Base-by-base conservation (phyloP, 2,797 vertebrate genomes). In the Bucorvus abyssinicus region DNA sequence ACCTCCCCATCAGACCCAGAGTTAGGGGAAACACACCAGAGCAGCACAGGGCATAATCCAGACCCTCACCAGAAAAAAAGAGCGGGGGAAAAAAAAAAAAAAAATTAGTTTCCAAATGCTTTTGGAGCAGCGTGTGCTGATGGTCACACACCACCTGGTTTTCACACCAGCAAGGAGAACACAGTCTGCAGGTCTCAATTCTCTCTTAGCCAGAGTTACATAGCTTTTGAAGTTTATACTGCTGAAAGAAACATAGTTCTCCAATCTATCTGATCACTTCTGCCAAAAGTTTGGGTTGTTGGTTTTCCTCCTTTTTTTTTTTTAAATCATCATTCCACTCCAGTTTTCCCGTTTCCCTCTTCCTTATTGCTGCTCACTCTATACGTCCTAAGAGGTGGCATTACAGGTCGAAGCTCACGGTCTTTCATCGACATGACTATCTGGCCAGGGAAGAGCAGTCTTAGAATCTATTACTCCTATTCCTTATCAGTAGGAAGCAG, bases 401-500 rank as follows among this genome's bases (percentile, higher is more conserved):
- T 59, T 67, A 29, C 38, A 85, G 68, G 70, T 50, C 2, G 5
- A 61, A 91, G 32, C 61, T 42, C 73, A 63, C 6, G 4, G 84
- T 42, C 50, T 60, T 68, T 60, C 90, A 65, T 53, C 50, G 14
- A 4, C 79, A 26, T 3, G 0, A 57, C 23, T 80, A 60, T 47
- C 81, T 60, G 55, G 23, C 42, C 40, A 88, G 34, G 60, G 27
- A 76, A 94, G 86, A 87, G 49, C 67, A 73, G 30, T 59, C 77
- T 92, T 55, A 53, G 61, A 77, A 94, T 95, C 77, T 84, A 92
- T 95, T 94, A 55, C 67, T 84, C 70, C 40, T 56, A 23, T 9
- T n/a, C 79, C 76, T 96, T 97, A 96, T 94, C 94, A 81, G 69
- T 18, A 42, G n/a, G 81, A 94, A 90, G 59, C 89, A 96, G 92